Conservation (phyloP, 2,113 vertebrate species). For the Himantopus leucocephalus region DNA sequence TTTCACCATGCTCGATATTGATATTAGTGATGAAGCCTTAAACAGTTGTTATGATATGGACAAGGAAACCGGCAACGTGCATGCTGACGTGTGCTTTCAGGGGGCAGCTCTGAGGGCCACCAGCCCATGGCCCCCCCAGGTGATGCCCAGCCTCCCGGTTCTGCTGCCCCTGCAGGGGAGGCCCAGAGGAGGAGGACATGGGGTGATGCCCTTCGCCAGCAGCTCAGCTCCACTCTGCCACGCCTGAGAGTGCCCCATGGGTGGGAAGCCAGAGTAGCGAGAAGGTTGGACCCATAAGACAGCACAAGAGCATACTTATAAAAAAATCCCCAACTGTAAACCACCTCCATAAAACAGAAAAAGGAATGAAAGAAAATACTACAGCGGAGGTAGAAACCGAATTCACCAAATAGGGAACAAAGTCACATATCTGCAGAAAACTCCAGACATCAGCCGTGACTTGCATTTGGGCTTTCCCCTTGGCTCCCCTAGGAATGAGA, state of each 20-base stretch:
- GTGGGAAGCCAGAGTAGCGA: not conserved
- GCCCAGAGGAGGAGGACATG: not conserved
- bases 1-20: not conserved
- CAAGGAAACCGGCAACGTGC: not conserved
- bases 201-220: not conserved
- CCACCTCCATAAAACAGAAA: not conserved
- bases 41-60: not conserved
- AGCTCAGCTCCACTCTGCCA: not conserved
- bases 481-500: not conserved
- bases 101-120: not conserved
- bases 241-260: fast-evolving
- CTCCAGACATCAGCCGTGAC: not conserved
- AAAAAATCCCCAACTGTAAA: not conserved
- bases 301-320: not conserved
- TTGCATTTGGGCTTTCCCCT: not conserved
- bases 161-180: not conserved
- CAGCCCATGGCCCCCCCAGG: not conserved
- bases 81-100: fast-evolving
- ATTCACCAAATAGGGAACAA: not conserved
- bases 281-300: not conserved
- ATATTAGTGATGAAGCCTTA: not conserved
- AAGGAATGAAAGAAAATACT: not conserved
- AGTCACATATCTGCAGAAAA: not conserved
- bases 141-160: not conserved
- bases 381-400: not conserved